Evolutionary conservation across 2,113 vertebrate species (phyloP), one percentile per base, ranked within the genome.

Genomic region (Calonectris borealis): DNA sequence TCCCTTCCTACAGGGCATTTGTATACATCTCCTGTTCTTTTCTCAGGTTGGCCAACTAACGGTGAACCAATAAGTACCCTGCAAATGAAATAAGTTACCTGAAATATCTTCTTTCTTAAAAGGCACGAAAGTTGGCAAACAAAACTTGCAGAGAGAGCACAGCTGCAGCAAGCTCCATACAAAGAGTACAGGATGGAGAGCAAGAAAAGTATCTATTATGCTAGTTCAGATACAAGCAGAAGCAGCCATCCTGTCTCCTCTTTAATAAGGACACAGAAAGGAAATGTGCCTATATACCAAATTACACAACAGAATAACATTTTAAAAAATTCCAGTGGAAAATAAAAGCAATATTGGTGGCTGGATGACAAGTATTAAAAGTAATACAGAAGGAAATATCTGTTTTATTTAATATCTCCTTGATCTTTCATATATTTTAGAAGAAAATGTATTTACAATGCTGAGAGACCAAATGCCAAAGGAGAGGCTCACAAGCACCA

Each of bases 51-150:
- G 44, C 99, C 99, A 79, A 98, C 98, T 91, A 99, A 96, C 0
- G 99, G 99, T 62, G 99, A 99, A 73, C 99, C 99, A 98, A 99
- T 99, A 77, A 99, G 98, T 65, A 99, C 98, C 99, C 99, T 99
- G 96, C 16, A 97, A 98, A 91, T 76, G 34, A 97, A 96, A 81
- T 26, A 84, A 81, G 21, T 42, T 72, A 94, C 22, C 52, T 68
- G 54, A 77, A 88, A 58, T 65, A 11, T 86, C 57, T 68, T 84
- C 16, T 65, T 77, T 82, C n/a, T 80, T 42, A 38, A 26, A 79
- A 57, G 40, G 36, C 32, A 71, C 1, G 12, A 16, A 81, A 86
- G 17, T 52, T 24, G 81, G 51, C 14, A 90, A 80, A 71, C 29
- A 60, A 62, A 89, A 72, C 19, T 40, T 60, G 34, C 0, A 36